Evolutionary conservation across 2,113 vertebrate genomes (phyloP).

Genomic region (Lamprologus lemairii): DNA sequence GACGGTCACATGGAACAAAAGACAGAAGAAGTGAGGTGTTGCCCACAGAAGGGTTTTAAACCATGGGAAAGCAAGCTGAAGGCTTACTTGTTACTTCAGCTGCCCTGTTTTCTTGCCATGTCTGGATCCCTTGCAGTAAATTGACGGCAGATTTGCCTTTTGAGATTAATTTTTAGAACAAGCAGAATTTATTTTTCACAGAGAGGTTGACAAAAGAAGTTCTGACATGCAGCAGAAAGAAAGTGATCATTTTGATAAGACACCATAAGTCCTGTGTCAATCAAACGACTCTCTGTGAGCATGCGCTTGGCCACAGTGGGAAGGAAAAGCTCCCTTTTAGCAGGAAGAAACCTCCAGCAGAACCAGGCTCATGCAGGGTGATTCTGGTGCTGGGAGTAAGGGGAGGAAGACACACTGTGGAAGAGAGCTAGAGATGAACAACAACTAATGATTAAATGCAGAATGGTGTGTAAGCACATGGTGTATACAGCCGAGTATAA

Average conservation of each 20-base stretch:
- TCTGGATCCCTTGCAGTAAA: background rate
- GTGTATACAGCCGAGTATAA: background rate
- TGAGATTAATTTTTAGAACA: background rate
- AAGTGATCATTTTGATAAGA: background rate
- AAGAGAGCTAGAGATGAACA: background rate
- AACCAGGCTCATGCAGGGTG: background rate
- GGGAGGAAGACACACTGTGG: background rate
- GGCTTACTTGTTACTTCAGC: background rate
- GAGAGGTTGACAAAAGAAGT: background rate
- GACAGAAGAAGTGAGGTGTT: background rate
- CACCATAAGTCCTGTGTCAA: background rate
- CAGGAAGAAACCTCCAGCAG: background rate
- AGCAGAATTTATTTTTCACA: background rate
- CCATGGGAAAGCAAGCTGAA: background rate
- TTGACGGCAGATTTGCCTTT: background rate
- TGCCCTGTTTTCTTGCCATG: background rate
- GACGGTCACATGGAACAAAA: constrained; percentile 12
- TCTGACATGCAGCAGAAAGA: background rate
- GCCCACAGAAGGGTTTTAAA: background rate
- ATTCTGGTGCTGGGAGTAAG: background rate
- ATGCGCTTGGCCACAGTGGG: fast-evolving
- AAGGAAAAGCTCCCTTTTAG: background rate
- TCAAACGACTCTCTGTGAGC: background rate
- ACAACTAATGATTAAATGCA: background rate
- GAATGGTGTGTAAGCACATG: background rate